These are phyloP conservation scores for Gryllus longicercus DNA, from an alignment of 2,888 invertebrate species.

Conservation along the genomic window DNA sequence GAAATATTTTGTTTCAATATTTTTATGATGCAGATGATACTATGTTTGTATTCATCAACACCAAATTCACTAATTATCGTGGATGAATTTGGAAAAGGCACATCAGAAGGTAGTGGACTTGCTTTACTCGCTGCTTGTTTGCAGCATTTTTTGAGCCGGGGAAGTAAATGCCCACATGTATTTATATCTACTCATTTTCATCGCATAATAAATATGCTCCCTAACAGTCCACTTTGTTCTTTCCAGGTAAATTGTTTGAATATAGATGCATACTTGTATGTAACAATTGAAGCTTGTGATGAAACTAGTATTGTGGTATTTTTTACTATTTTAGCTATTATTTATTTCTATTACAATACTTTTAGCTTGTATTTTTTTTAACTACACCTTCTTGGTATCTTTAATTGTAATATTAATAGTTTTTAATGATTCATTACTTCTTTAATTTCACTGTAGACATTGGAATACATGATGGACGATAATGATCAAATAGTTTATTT, in stretches of 20 bases:
- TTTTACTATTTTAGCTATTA: not conserved
- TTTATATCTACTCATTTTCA: conserved; percentile 77
- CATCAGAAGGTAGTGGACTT: conserved; percentile 70
- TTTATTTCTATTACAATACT: not conserved
- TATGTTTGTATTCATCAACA: conserved; percentile 64
- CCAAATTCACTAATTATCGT: conserved; percentile 69
- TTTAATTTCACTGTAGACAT: conserved; percentile 49
- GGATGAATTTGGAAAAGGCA: conserved; percentile 90
- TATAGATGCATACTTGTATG: too few relatives aligned
- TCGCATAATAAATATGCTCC: conserved; percentile 58
- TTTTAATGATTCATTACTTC: too few relatives aligned
- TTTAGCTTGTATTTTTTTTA: not conserved
- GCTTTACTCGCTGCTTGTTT: conserved; percentile 68
- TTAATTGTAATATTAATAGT: too few relatives aligned
- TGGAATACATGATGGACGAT: conserved; percentile 58
- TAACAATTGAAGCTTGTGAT: not conserved
- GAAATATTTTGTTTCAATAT: conserved; percentile 19
- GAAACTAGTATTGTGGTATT: not conserved
- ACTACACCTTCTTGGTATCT: too few relatives aligned
- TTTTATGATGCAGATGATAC: conserved; percentile 58
- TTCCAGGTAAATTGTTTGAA: conserved; percentile 51
- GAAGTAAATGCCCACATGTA: conserved; percentile 64
- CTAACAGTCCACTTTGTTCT: conserved; percentile 52
- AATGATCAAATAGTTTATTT: conserved; percentile 62
- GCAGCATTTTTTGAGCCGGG: conserved; percentile 61